Base-by-base conservation (phyloP, 2,888 invertebrate genomes). In the Synergus itoensis region DNA sequence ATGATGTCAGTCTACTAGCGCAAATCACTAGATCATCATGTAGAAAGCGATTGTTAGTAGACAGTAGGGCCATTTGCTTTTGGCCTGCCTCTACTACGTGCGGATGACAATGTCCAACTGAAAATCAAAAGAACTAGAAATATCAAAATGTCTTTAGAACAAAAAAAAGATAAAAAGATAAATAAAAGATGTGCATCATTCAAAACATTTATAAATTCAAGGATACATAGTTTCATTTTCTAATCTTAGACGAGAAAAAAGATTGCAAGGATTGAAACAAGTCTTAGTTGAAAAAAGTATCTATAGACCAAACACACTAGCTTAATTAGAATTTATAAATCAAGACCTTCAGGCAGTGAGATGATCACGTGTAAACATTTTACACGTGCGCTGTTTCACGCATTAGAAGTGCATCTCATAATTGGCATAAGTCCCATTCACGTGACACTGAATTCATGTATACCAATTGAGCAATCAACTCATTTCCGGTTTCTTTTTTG, bases 91-190 rank as follows among this genome's bases (percentile, higher is more conserved):
- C 95, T 1, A 98, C 98, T 28, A 99, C 99, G 84, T 96, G 95
- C 0, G 98, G 98, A 92, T 99, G 98, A 89, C 99, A 99, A 93
- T 99, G 99, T 0, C 99, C 99, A 89, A 99, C 99, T 99, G 93
- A 12, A 94, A 93, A 85, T 64, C 80, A 69, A 84, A 28, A 28
- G 4, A 11, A 18, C 12, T 28, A 60, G 4, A 64, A 14, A 45
- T 48, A 21, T 28, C 45, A 41, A 65, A 65, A 41, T 8, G 41
- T 41, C 41, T 4, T 8, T n/a, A n/a, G n/a, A n/a, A n/a, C 41
- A 41, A 0, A 9, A 9, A 41, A 41, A 4, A 40, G 3, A 4
- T 40, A 40, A 40, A 40, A 3, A 40, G 40, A 40, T 4, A 40
- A 40, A 41, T 41, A 28, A 28, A 28, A 28, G 28, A 3, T 28